These are phyloP conservation scores for Megalops atlanticus DNA, from an alignment of 2,113 vertebrate genomes.

Conservation along the genomic window DNA sequence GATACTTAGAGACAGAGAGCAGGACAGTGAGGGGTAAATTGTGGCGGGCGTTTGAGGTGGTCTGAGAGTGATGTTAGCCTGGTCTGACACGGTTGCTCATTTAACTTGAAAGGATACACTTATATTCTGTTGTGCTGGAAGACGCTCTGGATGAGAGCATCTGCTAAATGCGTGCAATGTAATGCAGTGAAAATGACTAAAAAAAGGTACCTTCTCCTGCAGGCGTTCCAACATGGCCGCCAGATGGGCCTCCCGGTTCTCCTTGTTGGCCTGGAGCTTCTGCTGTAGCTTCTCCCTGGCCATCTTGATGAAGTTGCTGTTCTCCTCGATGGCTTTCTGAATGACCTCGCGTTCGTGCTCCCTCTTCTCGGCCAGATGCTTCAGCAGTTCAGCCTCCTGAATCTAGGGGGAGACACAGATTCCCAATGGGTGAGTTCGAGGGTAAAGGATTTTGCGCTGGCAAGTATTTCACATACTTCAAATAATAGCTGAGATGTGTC, in stretches of 20 bases:
- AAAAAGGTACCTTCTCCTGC: slow-evolving; percentile 84
- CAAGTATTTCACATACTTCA: too few relatives aligned
- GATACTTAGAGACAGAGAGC: too few relatives aligned
- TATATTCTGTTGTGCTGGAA: too few relatives aligned
- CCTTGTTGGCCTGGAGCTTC: slow-evolving; percentile 85
- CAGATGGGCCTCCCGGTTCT: slow-evolving; percentile 83
- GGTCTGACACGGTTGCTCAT: too few relatives aligned
- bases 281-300: slow-evolving; percentile 87
- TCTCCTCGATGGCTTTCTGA: slow-evolving; percentile 86
- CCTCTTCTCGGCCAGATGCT: slow-evolving; percentile 86
- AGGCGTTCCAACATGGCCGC: slow-evolving; percentile 82
- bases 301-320: slow-evolving; percentile 84
- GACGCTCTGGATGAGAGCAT: too few relatives aligned
- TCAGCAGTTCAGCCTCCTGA: slow-evolving; percentile 91
- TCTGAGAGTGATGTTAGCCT: too few relatives aligned
- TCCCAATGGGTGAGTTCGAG: neutral
- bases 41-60: too few relatives aligned
- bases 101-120: too few relatives aligned
- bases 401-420: slow-evolving; percentile 63
- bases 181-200: neutral
- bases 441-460: neutral
- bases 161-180: neutral
- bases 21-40: too few relatives aligned
- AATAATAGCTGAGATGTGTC: too few relatives aligned
- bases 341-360: slow-evolving; percentile 90